Base-by-base conservation (phyloP, 2,888 invertebrate species). In the Dynastes tityus region DNA sequence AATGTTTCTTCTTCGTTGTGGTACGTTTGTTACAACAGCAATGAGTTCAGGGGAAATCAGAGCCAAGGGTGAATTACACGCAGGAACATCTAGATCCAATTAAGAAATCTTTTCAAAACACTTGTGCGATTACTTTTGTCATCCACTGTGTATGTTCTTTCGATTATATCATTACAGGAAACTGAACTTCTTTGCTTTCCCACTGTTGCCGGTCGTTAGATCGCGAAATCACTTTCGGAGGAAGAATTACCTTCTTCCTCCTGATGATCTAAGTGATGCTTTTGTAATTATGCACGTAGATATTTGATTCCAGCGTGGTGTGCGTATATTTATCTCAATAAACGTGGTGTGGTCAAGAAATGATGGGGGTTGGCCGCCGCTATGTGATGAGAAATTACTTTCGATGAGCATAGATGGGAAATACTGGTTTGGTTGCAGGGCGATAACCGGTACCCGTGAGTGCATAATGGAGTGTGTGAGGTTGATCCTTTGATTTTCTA, bases 311-410 rank as follows among this genome's bases (percentile, higher is more conserved):
- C n/a, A 27, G 55, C n/a, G n/a, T 8, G 22, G 16, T 22, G 55
- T 58, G 55, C 55, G 55, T 58, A 58, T 58, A 45, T 45, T 22
- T 67, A 40, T 16, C 45, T 40, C 65, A 22, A 16, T 67, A 65
- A 16, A 3, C 65, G 37, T 16, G 65, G 37, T 65, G 65, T 65
- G 65, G 65, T 65, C 65, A 9, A 49, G 65, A 67, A 67, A 67
- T 67, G 16, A 45, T 67, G 40, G 65, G 55, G 55, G 55, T 58
- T 58, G 55, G 16, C 55, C 55, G 2, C 55, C 16, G 55, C 8
- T 27, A 58, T 22, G 55, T 27, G 55, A 58, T 58, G 55, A 58
- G 22, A 58, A 58, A 58, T 58, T 58, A 58, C 5, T 45, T 45
- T 11, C 55, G 8, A 58, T 22, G 55, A 58, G 22, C 22, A 3